Evolutionary conservation across 2,797 vertebrate genomes (phyloP).

Genomic region (Amniataba percoides): DNA sequence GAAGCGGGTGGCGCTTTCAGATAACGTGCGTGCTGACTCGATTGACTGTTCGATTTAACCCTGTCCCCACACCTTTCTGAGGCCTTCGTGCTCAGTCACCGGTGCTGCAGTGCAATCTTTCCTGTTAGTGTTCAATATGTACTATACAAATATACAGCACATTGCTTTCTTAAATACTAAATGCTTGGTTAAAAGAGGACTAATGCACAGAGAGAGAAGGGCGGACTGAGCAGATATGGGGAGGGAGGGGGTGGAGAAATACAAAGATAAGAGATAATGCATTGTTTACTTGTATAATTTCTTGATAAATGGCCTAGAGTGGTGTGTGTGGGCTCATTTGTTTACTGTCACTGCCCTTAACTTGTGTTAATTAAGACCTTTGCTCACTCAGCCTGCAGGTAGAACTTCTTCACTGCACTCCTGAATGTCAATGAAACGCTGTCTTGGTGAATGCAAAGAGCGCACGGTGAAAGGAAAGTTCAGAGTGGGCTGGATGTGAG

Average conservation of each 20-base stretch:
- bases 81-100: background rate
- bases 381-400: constrained; percentile 25
- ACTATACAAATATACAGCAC: background rate
- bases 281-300: constrained; percentile 28
- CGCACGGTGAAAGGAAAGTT: background rate
- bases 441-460: constrained; percentile 4
- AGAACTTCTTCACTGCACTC: constrained; percentile 11
- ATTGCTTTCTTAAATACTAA: background rate
- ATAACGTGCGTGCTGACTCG: constrained; percentile 25
- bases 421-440: background rate
- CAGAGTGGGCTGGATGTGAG: background rate
- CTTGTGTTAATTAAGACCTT: constrained; percentile 49
- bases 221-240: background rate
- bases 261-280: constrained; percentile 24
- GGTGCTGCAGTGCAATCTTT: background rate
- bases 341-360: constrained; percentile 43
- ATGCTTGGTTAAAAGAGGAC: background rate
- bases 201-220: constrained; percentile 2
- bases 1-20: constrained; percentile 47
- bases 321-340: constrained; percentile 31
- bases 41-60: constrained; percentile 35
- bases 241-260: background rate
- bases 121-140: constrained; percentile 2
- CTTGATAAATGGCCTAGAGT: constrained; percentile 41
- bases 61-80: constrained; percentile 3